phyloP scores from a whole-genome alignment of 2,888 invertebrate species.

The Dasypogon diadema region DNA sequence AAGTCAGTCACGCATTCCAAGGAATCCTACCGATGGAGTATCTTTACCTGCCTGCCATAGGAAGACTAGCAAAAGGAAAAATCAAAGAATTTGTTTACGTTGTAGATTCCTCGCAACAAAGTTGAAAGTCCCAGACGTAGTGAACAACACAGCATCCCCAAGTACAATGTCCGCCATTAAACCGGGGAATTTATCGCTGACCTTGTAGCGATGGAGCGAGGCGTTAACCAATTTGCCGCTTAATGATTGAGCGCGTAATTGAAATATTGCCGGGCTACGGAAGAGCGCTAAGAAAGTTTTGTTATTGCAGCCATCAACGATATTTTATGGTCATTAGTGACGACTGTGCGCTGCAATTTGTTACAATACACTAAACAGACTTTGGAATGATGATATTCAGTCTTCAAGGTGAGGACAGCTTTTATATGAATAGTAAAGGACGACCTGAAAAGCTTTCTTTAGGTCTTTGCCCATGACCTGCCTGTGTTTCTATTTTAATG shows the following conservation, averaged over 20 bases:
- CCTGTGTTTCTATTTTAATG: no score
- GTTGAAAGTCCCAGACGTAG: background rate
- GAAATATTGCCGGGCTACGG: constrained; percentile 14
- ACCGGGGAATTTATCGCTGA: constrained; percentile 18
- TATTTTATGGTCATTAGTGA: background rate
- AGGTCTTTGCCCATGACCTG: no score
- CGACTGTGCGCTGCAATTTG: background rate
- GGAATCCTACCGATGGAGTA: background rate
- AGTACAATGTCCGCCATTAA: constrained; percentile 1
- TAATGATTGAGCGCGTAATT: constrained; percentile 29
- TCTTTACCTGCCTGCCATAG: no score
- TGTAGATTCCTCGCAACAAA: background rate
- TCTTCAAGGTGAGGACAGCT: no score
- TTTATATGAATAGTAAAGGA: no score
- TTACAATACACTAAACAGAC: no score
- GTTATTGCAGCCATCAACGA: background rate
- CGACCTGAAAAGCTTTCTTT: no score
- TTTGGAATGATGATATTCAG: no score
- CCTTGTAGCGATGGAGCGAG: constrained; percentile 13
- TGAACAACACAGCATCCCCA: background rate
- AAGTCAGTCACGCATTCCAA: background rate
- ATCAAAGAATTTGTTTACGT: background rate
- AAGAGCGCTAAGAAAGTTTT: background rate
- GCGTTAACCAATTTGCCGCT: constrained; percentile 32
- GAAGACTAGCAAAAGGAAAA: background rate